Percentiles rank a stretch among this genome's conserved stretches.
Conservation (phyloP, 2,888 invertebrate genomes). For the Ephialtes manifestator region DNA sequence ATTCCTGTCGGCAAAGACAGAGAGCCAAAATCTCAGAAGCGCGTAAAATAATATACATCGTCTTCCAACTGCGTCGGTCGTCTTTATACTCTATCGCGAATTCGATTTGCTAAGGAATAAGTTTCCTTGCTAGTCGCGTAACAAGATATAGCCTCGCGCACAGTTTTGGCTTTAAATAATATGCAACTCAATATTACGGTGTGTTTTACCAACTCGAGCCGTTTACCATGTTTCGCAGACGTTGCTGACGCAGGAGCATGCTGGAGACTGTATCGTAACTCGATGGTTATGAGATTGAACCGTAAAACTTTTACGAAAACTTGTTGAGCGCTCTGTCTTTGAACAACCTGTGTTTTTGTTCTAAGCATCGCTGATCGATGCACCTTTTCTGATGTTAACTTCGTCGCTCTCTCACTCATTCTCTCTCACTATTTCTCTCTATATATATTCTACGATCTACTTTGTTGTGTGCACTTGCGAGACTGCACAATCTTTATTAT, state of each 20-base stretch:
- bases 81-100: background rate
- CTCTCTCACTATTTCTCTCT: conserved; percentile 52
- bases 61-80: conserved; percentile 8
- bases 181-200: background rate
- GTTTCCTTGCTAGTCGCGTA: conserved; percentile 2
- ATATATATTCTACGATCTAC: conserved; percentile 26
- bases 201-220: conserved; percentile 34
- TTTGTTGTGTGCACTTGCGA: conserved; percentile 45
- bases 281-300: conserved; percentile 28
- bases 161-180: conserved; percentile 15
- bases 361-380: conserved; percentile 55
- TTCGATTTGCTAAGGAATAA: conserved; percentile 5
- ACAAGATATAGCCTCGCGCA: conserved; percentile 26
- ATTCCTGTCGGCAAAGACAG: conserved; percentile 24
- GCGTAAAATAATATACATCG: conserved; percentile 7
- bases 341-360: conserved; percentile 29
- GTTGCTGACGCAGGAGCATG: conserved; percentile 59
- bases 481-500: conserved; percentile 51
- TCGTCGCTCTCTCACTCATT: conserved; percentile 41
- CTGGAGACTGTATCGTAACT: conserved; percentile 36
- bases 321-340: conserved; percentile 28
- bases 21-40: conserved; percentile 25
- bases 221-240: conserved; percentile 9
- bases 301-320: conserved; percentile 18
- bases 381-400: conserved; percentile 37